phyloP scores from a whole-genome alignment of 1,140 invertebrate species.

The Adoxophyes honmai region DNA sequence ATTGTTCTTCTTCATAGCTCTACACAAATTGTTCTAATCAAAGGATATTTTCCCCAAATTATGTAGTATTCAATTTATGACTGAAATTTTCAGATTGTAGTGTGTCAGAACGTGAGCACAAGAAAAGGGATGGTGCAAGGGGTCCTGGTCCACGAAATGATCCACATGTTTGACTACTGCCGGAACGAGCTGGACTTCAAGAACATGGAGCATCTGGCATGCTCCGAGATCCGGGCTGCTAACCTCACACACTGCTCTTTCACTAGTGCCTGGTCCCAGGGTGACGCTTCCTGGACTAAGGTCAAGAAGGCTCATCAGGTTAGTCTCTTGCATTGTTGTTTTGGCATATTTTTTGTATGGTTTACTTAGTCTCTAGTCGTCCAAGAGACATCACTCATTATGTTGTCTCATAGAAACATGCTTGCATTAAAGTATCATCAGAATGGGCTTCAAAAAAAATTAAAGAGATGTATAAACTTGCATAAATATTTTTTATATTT shows the following conservation, averaged over 20 bases:
- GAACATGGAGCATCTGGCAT: slow-evolving; percentile 95
- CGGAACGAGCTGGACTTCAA: slow-evolving; percentile 91
- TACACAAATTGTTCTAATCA: too few species aligned
- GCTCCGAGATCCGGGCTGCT: slow-evolving; percentile 95
- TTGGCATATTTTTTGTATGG: too few species aligned
- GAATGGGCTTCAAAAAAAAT: too few species aligned
- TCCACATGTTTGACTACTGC: slow-evolving; percentile 98
- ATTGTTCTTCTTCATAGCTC: too few species aligned
- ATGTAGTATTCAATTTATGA: background rate
- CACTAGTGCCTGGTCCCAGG: slow-evolving; percentile 86
- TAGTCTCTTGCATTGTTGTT: slow-evolving; percentile 15
- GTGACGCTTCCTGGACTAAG: slow-evolving; percentile 85
- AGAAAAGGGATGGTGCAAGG: slow-evolving; percentile 83
- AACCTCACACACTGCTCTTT: slow-evolving; percentile 96
- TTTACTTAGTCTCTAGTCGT: too few species aligned
- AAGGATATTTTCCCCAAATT: too few species aligned
- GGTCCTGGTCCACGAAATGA: slow-evolving; percentile 93
- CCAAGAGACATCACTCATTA: too few species aligned
- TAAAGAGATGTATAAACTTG: too few species aligned
- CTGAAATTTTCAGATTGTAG: slow-evolving; percentile 84
- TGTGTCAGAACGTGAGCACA: slow-evolving; percentile 91
- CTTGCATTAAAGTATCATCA: too few species aligned
- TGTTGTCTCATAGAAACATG: too few species aligned
- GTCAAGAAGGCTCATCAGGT: slow-evolving; percentile 80
- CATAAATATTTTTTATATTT: too few species aligned